Percentiles rank a stretch among this genome's conserved stretches.
Evolutionary conservation across 2,888 invertebrate genomes (phyloP).

Genomic region (Choristoneura rosaceana): DNA sequence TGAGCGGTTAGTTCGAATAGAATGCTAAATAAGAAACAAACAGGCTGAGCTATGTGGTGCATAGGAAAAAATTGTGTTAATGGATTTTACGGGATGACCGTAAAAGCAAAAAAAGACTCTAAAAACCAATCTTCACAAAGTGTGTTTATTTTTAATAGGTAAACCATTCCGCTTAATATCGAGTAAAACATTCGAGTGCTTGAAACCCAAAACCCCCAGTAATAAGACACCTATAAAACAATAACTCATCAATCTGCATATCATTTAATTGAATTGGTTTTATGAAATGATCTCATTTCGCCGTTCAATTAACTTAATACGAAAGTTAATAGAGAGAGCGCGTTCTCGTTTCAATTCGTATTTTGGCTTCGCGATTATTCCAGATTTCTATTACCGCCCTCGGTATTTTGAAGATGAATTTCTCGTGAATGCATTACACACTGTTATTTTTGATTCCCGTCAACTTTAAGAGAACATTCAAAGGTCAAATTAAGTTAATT

Average conservation of each 20-base stretch:
- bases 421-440: no score
- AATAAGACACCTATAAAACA: background rate
- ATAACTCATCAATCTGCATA: slow-evolving; percentile 7
- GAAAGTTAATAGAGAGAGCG: slow-evolving; percentile 19
- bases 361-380: slow-evolving; percentile 5
- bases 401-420: background rate
- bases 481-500: no score
- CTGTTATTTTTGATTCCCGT: no score
- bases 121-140: no score
- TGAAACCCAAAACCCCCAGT: background rate
- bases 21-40: no score
- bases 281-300: slow-evolving; percentile 19
- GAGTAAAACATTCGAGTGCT: background rate
- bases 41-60: no score
- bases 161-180: background rate
- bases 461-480: no score
- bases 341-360: slow-evolving; percentile 1
- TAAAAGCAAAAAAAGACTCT: no score
- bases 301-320: slow-evolving; percentile 26
- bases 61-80: no score
- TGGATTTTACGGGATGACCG: no score
- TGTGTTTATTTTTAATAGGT: no score
- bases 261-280: slow-evolving; percentile 29
- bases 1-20: no score
- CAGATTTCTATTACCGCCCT: background rate